A percentile compares a stretch with the other conserved stretches of the same genome.
Evolutionary conservation across 2,888 invertebrate species (phyloP).

Genomic region (Drosophila eohydei): DNA sequence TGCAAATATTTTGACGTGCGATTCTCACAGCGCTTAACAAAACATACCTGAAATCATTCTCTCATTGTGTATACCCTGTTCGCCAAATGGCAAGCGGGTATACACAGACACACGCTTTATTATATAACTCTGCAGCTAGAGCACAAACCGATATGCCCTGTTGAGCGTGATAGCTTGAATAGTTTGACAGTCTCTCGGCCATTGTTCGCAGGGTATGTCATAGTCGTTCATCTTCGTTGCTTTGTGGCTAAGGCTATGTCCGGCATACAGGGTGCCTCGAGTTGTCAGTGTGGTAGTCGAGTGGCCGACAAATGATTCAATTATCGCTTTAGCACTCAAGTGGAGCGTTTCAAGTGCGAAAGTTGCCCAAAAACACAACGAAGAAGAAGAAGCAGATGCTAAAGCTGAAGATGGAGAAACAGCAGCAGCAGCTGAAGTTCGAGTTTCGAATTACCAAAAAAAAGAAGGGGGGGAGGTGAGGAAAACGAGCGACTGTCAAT

Average conservation of each 20-base stretch:
- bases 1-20: slow-evolving; percentile 79
- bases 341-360: slow-evolving; percentile 67
- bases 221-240: background rate
- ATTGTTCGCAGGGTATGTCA: background rate
- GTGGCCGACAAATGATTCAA: slow-evolving; percentile 71
- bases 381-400: slow-evolving; percentile 3
- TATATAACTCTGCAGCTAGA: background rate
- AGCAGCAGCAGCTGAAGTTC: slow-evolving; percentile 21
- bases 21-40: slow-evolving; percentile 54
- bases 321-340: slow-evolving; percentile 60
- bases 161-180: background rate
- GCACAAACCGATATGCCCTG: background rate
- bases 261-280: slow-evolving; percentile 57
- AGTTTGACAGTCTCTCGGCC: background rate
- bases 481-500: slow-evolving; percentile 62
- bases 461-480: background rate
- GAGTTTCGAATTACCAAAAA: slow-evolving; percentile 35
- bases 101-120: background rate
- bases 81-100: background rate
- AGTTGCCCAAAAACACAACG: slow-evolving; percentile 64
- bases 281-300: slow-evolving; percentile 55
- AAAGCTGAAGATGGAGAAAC: slow-evolving; percentile 1
- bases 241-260: background rate
- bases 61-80: slow-evolving; percentile 8
- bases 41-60: slow-evolving; percentile 13